Evolutionary conservation across 1,140 invertebrate genomes (phyloP), one percentile per base, ranked within the genome.

Genomic region (Caenorhabditis briggsae): DNA sequence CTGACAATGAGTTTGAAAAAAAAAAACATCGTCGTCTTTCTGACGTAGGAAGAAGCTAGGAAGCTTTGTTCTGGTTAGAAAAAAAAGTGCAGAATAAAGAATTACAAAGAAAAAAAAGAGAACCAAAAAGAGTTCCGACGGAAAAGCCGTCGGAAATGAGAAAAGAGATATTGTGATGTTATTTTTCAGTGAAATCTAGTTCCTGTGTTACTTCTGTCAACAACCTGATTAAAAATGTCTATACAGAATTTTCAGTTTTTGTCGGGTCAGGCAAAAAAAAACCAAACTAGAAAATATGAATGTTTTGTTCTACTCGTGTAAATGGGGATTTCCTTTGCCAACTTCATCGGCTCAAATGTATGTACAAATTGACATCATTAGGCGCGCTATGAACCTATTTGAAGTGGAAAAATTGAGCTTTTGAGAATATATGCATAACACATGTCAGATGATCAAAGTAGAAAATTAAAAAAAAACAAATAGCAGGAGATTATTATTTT

Each of bases 311-410:
- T 16, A 11, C 5, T 53, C 50, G 11, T 16, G 16, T 58, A 11
- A n/a, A n/a, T 20, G n/a, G n/a, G 8, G 33, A 33, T 33, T 33
- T 33, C 33, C 1, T 1, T 33, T 33, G 33, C 1, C 33, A 33
- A 33, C 1, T 33, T 3, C 33, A 33, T 33, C 59, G 11, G 23
- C 59, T 61, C 59, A 25, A 61, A 14, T 61, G 59, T 25, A 14
- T 61, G 59, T 25, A 78, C 46, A 78, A 50, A 78, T 43, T 78
- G 33, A n/a, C 70, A 41, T 78, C 70, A 50, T 78, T 78, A 78
- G 14, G 5, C 12, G 46, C 9, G 50, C n/a, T 20, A 78, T 78
- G 50, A 43, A 78, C 23, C 41, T 78, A 78, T 23, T 20, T 23
- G n/a, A n/a, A 46, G 14, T 11, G n/a, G 50, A 70, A 78, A 46